A percentile compares a stretch with the other conserved stretches of the same genome.
Conservation (phyloP, 1,140 invertebrate genomes). For the Zaprionus africanus region DNA sequence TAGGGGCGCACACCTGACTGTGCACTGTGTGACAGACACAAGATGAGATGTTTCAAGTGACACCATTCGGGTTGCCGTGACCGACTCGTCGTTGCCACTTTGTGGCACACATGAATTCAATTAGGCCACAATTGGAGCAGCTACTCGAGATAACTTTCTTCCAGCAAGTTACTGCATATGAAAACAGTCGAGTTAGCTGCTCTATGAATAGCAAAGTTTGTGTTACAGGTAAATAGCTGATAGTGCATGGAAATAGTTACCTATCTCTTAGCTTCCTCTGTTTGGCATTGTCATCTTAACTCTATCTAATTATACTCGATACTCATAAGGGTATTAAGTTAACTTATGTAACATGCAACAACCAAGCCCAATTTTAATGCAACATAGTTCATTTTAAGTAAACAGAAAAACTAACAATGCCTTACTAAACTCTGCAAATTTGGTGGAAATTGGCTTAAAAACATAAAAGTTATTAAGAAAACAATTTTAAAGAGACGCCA, state of each 20-base stretch:
- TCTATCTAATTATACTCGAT: not conserved
- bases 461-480: no score
- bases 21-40: constrained; percentile 11
- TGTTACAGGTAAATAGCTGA: not conserved
- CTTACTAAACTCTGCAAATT: no score
- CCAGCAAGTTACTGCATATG: not conserved
- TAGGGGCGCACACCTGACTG: not conserved
- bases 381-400: no score
- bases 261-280: not conserved
- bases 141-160: not conserved
- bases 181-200: not conserved
- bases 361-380: no score
- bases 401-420: no score
- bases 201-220: not conserved
- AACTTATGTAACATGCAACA: no score
- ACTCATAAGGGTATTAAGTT: no score
- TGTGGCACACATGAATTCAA: constrained; percentile 19
- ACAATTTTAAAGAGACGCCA: no score
- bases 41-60: constrained; percentile 13
- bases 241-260: not conserved
- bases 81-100: constrained; percentile 8
- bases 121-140: constrained; percentile 15
- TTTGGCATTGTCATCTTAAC: not conserved
- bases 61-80: constrained; percentile 10
- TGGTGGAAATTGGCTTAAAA: no score